Percentiles rank a stretch among this genome's conserved stretches.
These are phyloP conservation scores for Contarinia nasturtii DNA, from an alignment of 1,140 invertebrate species.

Conservation along the genomic window DNA sequence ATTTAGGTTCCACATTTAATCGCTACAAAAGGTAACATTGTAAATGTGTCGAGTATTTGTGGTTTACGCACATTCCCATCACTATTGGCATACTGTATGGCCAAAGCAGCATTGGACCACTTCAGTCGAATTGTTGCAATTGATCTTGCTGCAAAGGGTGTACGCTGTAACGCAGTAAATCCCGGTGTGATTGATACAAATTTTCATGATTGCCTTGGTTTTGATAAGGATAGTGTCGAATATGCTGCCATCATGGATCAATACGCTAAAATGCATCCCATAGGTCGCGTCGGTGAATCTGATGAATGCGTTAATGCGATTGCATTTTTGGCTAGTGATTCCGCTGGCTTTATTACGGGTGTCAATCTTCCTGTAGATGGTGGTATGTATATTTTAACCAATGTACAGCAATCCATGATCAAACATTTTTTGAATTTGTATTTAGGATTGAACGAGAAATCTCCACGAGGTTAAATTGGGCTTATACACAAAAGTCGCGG, in stretches of 20 bases:
- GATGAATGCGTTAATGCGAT: slow-evolving; percentile 65
- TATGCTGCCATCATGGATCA: slow-evolving; percentile 53
- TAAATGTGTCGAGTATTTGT: slow-evolving; percentile 81
- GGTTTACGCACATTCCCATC: slow-evolving; percentile 58
- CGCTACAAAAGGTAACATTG: slow-evolving; percentile 46
- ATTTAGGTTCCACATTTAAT: slow-evolving; percentile 69
- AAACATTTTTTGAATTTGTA: too few species aligned
- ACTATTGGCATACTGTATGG: slow-evolving; percentile 69
- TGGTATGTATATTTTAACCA: neutral
- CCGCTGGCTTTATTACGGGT: slow-evolving; percentile 66
- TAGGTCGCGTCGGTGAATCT: slow-evolving; percentile 53
- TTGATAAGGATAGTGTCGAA: slow-evolving; percentile 43
- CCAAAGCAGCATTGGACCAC: slow-evolving; percentile 79
- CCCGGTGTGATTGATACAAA: slow-evolving; percentile 63
- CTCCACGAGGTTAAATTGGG: too few species aligned
- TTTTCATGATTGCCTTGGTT: slow-evolving; percentile 52
- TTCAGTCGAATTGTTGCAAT: slow-evolving; percentile 47
- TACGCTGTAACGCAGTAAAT: slow-evolving; percentile 74
- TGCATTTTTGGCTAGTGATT: slow-evolving; percentile 65
- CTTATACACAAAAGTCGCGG: too few species aligned
- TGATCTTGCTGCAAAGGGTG: slow-evolving; percentile 21
- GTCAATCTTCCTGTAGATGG: slow-evolving; percentile 65
- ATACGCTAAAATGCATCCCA: slow-evolving; percentile 54
- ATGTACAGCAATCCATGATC: too few species aligned
- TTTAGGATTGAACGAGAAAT: too few species aligned